A percentile compares a stretch with the other conserved stretches of the same genome.
phyloP scores from a whole-genome alignment of 2,113 vertebrate genomes.

The Anser cygnoides region DNA sequence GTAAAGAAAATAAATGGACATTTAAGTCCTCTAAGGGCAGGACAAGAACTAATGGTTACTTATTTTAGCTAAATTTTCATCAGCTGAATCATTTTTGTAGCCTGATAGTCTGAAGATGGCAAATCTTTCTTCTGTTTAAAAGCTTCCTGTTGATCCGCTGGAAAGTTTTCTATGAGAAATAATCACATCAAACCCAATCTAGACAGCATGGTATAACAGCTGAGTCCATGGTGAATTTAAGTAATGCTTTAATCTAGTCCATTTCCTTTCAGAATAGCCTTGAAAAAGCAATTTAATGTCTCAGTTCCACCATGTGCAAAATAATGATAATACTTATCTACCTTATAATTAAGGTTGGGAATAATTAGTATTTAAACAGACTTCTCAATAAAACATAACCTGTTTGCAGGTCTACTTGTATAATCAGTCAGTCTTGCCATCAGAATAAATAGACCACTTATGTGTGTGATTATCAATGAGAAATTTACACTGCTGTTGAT shows the following conservation, averaged over 20 bases:
- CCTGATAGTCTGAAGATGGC: not conserved
- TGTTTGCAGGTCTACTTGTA: not conserved
- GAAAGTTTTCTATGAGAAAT: not conserved
- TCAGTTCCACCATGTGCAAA: not conserved
- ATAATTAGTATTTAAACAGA: not conserved
- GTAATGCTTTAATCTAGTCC: not conserved
- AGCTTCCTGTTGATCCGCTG: not conserved
- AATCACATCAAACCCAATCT: not conserved
- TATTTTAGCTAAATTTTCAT: conserved; percentile 3
- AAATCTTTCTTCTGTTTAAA: not conserved
- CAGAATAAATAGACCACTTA: not conserved
- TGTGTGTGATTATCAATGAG: not conserved
- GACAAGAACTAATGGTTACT: not conserved
- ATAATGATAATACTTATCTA: not conserved
- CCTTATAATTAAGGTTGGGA: not conserved
- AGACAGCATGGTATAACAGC: not conserved
- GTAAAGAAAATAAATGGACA: not conserved
- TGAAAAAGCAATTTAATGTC: not conserved
- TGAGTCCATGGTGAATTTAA: not conserved
- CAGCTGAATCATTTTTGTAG: not conserved
- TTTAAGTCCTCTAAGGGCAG: not conserved
- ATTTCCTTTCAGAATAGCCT: not conserved
- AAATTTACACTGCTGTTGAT: not conserved
- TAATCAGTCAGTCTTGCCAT: not conserved
- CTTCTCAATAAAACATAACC: not conserved